phyloP scores from a whole-genome alignment of 2,888 invertebrate genomes.

The Ochlodes sylvanus region DNA sequence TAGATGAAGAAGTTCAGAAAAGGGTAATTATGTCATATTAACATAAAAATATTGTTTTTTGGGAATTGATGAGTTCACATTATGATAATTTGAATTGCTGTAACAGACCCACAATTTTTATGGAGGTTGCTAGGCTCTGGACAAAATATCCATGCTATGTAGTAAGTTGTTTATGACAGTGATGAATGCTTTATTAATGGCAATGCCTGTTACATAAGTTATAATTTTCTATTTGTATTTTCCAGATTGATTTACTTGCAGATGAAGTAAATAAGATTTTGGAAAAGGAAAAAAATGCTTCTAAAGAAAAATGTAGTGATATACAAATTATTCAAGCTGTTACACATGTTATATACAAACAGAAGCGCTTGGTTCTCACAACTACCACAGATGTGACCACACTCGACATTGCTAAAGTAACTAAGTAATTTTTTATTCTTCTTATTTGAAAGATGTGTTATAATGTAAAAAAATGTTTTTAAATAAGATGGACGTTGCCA shows the following conservation, averaged over 20 bases:
- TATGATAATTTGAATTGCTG: no score
- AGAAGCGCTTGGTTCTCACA: constrained; percentile 51
- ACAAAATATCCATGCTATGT: no score
- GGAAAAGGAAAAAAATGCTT: constrained; percentile 18
- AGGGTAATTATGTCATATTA: constrained; percentile 48
- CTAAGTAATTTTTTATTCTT: neutral
- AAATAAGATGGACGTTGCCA: no score
- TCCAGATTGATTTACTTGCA: constrained; percentile 51
- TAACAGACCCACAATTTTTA: no score
- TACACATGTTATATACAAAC: constrained; percentile 57
- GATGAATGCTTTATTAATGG: no score
- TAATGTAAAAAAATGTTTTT: no score
- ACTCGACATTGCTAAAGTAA: constrained; percentile 60
- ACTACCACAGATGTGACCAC: constrained; percentile 54
- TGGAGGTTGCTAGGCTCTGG: no score
- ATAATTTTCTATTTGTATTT: constrained; percentile 3
- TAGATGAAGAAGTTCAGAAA: constrained; percentile 53
- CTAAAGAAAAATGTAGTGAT: constrained; percentile 24
- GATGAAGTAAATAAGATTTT: constrained; percentile 48
- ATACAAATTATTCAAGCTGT: constrained; percentile 48
- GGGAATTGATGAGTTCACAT: no score
- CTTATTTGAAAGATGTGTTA: neutral
- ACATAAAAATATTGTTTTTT: no score
- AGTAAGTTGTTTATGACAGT: no score
- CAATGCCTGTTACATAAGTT: no score